phyloP scores from a whole-genome alignment of 1,140 invertebrate species.

The Oncopeltus fasciatus region DNA sequence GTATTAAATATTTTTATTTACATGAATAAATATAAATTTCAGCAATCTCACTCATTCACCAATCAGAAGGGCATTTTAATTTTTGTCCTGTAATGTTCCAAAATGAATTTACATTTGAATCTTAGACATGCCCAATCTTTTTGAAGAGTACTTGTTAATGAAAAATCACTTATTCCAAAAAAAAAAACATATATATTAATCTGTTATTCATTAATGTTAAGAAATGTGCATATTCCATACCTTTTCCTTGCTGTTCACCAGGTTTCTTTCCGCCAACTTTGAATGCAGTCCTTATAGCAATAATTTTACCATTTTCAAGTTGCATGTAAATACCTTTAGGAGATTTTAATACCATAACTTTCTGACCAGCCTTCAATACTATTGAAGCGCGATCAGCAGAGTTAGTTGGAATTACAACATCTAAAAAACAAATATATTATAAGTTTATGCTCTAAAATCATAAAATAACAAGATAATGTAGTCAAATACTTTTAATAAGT shows the following conservation, averaged over 20 bases:
- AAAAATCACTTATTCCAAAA: too few relatives aligned
- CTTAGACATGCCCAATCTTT: too few relatives aligned
- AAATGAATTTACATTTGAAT: too few relatives aligned
- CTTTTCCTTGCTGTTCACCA: background rate
- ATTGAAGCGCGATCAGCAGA: slow-evolving; percentile 68
- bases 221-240: too few relatives aligned
- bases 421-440: slow-evolving; percentile 38
- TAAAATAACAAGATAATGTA: background rate
- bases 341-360: slow-evolving; percentile 85
- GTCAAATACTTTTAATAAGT: background rate
- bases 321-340: slow-evolving; percentile 93
- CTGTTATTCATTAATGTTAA: too few relatives aligned
- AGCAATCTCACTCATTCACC: too few relatives aligned
- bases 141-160: too few relatives aligned
- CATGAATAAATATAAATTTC: too few relatives aligned
- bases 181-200: too few relatives aligned
- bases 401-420: slow-evolving; percentile 86
- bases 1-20: too few relatives aligned
- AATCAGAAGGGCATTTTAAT: too few relatives aligned
- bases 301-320: slow-evolving; percentile 86
- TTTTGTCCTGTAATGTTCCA: too few relatives aligned
- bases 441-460: background rate
- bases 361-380: slow-evolving; percentile 78
- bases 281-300: slow-evolving; percentile 73
- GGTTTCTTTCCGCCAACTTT: slow-evolving; percentile 37